Conservation (phyloP, 2,888 invertebrate genomes). For the Strigamia maritima region DNA sequence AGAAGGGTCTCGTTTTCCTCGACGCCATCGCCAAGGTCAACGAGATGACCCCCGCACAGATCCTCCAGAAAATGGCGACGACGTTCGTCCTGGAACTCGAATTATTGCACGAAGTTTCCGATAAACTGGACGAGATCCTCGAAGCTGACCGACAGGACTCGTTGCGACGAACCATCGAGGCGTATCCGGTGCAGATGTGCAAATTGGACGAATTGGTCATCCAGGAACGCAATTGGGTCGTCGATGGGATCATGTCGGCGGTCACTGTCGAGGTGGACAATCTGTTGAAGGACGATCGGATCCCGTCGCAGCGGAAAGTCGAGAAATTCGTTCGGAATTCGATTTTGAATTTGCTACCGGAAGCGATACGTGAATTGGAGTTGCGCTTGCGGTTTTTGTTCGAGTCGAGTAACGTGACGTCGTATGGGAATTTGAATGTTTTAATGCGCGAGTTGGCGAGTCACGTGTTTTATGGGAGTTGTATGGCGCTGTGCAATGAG, state of each 20-base stretch:
- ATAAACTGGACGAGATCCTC: neutral
- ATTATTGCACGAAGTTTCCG: neutral
- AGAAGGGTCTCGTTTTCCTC: neutral
- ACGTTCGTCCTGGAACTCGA: neutral
- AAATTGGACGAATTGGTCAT: neutral
- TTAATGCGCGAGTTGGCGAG: neutral
- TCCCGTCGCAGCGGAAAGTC: neutral
- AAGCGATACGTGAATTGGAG: neutral
- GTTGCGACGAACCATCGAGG: neutral
- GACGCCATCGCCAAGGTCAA: neutral
- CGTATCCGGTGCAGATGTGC: neutral
- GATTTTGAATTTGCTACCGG: neutral
- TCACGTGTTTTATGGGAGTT: slow-evolving; percentile 4
- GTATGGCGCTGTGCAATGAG: neutral
- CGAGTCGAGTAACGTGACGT: neutral
- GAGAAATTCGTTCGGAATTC: neutral
- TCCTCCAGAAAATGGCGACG: neutral
- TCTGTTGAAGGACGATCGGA: neutral
- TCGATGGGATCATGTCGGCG: neutral
- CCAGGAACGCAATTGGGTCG: neutral
- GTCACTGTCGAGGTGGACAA: neutral
- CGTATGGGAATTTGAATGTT: neutral
- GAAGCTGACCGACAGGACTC: neutral
- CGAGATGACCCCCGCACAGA: neutral
- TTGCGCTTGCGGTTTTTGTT: neutral